These are phyloP conservation scores for Serilophus lunatus DNA, from an alignment of 2,113 vertebrate species.

Conservation along the genomic window DNA sequence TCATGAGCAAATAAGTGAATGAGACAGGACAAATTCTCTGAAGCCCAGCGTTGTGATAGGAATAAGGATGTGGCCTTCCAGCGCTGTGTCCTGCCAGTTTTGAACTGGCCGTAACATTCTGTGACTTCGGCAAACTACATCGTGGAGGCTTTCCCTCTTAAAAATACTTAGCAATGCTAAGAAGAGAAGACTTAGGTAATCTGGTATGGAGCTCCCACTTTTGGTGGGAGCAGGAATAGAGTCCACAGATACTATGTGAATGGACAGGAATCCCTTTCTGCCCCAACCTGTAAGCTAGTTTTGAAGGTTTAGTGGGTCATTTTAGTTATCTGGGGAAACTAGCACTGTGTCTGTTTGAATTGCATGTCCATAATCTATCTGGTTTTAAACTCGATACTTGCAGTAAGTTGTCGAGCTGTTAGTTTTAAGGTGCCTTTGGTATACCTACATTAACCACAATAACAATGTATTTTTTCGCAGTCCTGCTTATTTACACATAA, in stretches of 20 bases:
- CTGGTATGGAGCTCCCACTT: background rate
- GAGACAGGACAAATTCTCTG: background rate
- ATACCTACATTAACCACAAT: background rate
- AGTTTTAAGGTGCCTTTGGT: background rate
- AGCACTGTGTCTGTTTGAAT: background rate
- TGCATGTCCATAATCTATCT: background rate
- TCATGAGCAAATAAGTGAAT: background rate
- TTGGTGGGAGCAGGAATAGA: background rate
- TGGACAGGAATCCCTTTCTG: background rate
- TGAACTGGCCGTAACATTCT: background rate
- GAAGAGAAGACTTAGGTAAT: background rate
- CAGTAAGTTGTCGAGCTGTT: background rate
- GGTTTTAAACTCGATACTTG: background rate
- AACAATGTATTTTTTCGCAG: background rate
- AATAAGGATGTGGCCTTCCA: background rate
- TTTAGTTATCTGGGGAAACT: background rate
- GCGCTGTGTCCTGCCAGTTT: background rate
- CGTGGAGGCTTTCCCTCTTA: background rate
- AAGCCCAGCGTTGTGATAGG: accelerated
- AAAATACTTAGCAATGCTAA: background rate
- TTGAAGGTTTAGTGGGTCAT: background rate
- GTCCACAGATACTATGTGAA: background rate
- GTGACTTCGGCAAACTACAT: background rate
- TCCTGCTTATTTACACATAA: background rate
- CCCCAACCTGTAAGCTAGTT: background rate